Evolutionary conservation across 2,797 vertebrate genomes (phyloP), one percentile per base, ranked within the genome.

Genomic region (Potorous gilbertii): DNA sequence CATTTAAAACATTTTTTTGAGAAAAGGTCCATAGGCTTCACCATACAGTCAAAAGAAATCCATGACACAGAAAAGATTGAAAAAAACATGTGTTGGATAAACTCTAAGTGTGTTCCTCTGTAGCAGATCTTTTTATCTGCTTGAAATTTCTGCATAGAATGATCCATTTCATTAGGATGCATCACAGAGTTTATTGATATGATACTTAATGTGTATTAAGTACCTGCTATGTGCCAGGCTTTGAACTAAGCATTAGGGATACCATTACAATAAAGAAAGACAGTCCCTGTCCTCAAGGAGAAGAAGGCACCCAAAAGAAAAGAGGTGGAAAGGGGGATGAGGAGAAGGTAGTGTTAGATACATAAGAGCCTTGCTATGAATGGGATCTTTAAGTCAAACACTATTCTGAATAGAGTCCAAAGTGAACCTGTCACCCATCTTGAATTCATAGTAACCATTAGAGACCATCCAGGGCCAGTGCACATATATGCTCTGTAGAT

Each of bases 361-460:
- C 89, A 6, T 0, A 0, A 34, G 31, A 31, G 54, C 56, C 81
- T 50, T 92, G 13, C 55, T 92, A 27, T 89, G 0, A 92, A 92
- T 56, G 50, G 93, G 93, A 21, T 81, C 66, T 94, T 93, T 95
- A 0, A 28, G 28, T 54, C 11, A 93, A 94, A 91, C 14, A 14
- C 55, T 13, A 3, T 56, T 54, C 52, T 91, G 52, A 89, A 54
- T 12, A 95, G 90, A 93, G 14, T n/a, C 92, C 55, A 55, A 31
- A 50, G 18, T 94, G n/a, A 94, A 81, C 93, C 91, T 56, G 81
- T 94, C 92, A 54, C 92, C 90, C 62, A 54, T 97, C 29, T 56
- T 50, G 66, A 97, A 94, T 95, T 97, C 94, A 0, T 57, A 81
- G 90, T 91, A 92, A 92, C 21, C 10, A 52, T 87, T 90, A n/a